Percentiles rank a stretch among this genome's conserved stretches.
Conservation (phyloP, 2,113 vertebrate genomes). For the Neofelis nebulosa region DNA sequence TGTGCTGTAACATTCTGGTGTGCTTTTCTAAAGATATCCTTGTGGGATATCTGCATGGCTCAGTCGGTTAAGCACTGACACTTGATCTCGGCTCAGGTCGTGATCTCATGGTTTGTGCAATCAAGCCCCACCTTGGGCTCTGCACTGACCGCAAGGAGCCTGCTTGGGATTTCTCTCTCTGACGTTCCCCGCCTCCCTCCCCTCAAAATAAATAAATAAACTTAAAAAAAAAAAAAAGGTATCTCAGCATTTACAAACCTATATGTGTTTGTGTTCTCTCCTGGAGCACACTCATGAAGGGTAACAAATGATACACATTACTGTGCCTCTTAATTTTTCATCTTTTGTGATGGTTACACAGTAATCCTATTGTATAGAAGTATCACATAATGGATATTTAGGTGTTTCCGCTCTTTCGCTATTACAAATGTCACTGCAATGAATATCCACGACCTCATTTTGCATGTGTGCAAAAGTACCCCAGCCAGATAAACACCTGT, state of each 20-base stretch:
- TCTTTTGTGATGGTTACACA: not conserved
- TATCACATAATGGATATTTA: not conserved
- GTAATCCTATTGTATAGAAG: not conserved
- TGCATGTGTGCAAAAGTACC: not conserved
- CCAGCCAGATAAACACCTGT: not conserved
- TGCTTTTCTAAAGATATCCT: too few relatives aligned
- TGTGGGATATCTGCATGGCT: too few relatives aligned
- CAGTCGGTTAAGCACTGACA: too few relatives aligned
- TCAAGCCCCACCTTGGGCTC: too few relatives aligned
- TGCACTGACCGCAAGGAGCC: too few relatives aligned
- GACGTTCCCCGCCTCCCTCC: too few relatives aligned
- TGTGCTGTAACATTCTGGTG: not conserved
- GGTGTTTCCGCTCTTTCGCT: not conserved
- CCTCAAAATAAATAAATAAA: too few relatives aligned
- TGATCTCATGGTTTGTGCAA: too few relatives aligned
- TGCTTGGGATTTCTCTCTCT: too few relatives aligned
- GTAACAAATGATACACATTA: too few relatives aligned
- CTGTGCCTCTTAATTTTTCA: not conserved
- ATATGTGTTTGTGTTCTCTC: accelerated
- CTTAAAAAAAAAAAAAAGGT: too few relatives aligned
- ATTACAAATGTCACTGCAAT: not conserved
- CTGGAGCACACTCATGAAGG: not conserved
- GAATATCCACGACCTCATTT: not conserved
- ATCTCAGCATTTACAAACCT: not conserved
- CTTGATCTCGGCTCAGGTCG: too few relatives aligned